Conservation (phyloP, 2,888 invertebrate genomes). For the Eugnorisma glareosa region DNA sequence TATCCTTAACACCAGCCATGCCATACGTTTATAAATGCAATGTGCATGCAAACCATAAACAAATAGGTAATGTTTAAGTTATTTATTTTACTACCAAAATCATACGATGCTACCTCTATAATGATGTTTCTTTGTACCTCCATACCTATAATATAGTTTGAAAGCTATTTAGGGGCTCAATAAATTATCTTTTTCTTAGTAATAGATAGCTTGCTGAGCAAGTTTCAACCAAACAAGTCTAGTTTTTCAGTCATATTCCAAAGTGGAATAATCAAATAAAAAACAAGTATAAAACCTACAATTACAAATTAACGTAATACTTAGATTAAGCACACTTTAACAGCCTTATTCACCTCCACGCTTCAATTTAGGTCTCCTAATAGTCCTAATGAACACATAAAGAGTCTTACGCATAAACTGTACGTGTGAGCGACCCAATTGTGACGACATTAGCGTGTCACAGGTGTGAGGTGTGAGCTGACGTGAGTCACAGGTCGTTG, state of each 20-base stretch:
- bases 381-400: slow-evolving; percentile 41
- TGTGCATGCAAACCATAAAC: neutral
- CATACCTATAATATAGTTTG: neutral
- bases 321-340: slow-evolving; percentile 11
- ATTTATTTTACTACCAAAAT: neutral
- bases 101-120: neutral
- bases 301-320: neutral
- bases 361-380: slow-evolving; percentile 13
- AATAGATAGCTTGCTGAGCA: neutral
- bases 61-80: neutral
- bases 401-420: slow-evolving; percentile 62
- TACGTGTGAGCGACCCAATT: slow-evolving; percentile 83
- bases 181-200: neutral
- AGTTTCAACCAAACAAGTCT: neutral
- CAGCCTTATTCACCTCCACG: neutral
- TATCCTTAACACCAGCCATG: no score
- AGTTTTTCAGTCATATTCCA: neutral
- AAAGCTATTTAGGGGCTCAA: neutral
- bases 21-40: neutral
- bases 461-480: slow-evolving; percentile 44
- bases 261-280: neutral
- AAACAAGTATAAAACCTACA: neutral
- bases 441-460: slow-evolving; percentile 68
- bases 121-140: neutral
- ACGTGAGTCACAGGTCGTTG: slow-evolving; percentile 78